Conservation (phyloP, 2,888 invertebrate genomes). For the Rhabditoides inermis region DNA sequence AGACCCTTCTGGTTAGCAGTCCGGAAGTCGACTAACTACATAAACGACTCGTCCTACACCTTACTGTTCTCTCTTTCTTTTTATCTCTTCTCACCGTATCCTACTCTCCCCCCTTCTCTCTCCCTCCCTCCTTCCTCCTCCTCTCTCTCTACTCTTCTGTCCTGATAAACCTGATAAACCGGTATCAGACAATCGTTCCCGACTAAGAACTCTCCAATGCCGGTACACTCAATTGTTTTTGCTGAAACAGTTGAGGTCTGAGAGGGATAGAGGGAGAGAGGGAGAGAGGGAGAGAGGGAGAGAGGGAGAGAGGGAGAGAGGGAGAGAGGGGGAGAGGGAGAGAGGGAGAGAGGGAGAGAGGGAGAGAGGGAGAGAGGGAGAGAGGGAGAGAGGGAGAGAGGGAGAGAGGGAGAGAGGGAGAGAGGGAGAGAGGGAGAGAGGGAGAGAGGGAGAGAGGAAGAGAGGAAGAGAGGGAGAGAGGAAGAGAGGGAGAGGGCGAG, state of each 20-base stretch:
- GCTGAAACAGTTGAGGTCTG: background rate
- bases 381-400: constrained; percentile 5
- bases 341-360: constrained; percentile 5
- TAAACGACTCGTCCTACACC: too few species aligned
- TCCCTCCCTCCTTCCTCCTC: too few species aligned
- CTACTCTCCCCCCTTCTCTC: too few species aligned
- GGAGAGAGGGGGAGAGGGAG: background rate
- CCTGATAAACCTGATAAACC: too few species aligned
- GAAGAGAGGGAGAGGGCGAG: constrained; percentile 1
- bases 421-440: constrained; percentile 7
- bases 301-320: background rate
- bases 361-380: constrained; percentile 3
- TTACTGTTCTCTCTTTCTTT: too few species aligned
- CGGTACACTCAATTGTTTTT: too few species aligned
- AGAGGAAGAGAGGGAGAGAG: constrained; percentile 1
- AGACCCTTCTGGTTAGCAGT: too few species aligned
- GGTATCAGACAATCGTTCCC: too few species aligned
- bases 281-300: background rate
- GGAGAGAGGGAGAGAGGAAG: constrained; percentile 2
- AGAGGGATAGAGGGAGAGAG: background rate
- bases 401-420: constrained; percentile 14
- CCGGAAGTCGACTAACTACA: too few species aligned
- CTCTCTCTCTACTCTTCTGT: too few species aligned
- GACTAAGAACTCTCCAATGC: too few species aligned
- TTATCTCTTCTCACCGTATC: too few species aligned